Conservation (phyloP, 2,113 vertebrate genomes). For the Quiscalus mexicanus region DNA sequence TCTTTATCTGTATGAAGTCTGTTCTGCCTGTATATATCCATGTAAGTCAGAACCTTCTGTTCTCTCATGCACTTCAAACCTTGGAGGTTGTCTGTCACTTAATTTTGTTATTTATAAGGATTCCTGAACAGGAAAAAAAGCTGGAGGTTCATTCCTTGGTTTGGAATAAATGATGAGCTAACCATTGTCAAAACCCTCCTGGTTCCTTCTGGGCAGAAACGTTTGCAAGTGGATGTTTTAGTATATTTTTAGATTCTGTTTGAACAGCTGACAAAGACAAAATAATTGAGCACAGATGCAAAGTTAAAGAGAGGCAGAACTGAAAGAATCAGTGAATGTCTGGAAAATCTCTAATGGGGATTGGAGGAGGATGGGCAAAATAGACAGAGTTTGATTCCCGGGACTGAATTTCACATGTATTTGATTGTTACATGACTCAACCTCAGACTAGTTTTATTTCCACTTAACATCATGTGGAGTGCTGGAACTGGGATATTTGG, state of each 20-base stretch:
- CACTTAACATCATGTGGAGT: neutral
- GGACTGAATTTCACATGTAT: slow-evolving; percentile 14
- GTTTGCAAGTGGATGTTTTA: slow-evolving; percentile 21
- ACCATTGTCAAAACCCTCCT: slow-evolving; percentile 6
- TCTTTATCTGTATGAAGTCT: neutral
- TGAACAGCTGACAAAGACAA: slow-evolving; percentile 66
- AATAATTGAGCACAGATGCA: slow-evolving; percentile 57
- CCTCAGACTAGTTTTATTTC: slow-evolving; percentile 17
- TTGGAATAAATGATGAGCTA: slow-evolving; percentile 52
- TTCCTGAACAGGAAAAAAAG: neutral
- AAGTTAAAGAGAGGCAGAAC: slow-evolving; percentile 24
- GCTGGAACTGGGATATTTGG: neutral
- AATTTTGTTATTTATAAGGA: slow-evolving; percentile 12
- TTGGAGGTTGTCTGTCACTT: neutral
- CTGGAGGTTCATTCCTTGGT: neutral
- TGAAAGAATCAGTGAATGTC: neutral
- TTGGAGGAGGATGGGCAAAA: slow-evolving; percentile 14
- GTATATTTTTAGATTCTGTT: slow-evolving; percentile 57
- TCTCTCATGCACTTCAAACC: neutral
- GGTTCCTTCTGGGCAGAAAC: slow-evolving; percentile 26
- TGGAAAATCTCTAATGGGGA: slow-evolving; percentile 30
- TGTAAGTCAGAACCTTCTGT: neutral
- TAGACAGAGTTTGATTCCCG: slow-evolving; percentile 20
- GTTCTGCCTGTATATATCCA: neutral
- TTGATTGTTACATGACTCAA: neutral